Evolutionary conservation across 1,140 invertebrate species (phyloP), one percentile per base, ranked within the genome.

Genomic region (Trichogramma pretiosum): DNA sequence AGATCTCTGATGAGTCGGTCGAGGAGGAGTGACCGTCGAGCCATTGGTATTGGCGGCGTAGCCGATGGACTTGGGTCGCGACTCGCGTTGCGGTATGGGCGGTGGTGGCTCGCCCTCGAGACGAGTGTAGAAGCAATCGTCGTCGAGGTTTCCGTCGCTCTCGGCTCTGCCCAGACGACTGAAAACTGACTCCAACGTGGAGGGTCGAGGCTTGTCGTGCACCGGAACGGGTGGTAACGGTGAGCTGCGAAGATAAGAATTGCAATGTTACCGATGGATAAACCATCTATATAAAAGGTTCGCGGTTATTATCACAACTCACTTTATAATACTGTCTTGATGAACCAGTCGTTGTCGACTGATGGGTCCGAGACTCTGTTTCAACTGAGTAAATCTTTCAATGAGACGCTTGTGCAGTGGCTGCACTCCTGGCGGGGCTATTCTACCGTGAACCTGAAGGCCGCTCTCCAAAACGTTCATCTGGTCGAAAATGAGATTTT

Each of bases 331-430:
- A 67, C 83, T 86, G 50, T 84, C 82, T 58, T 72, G 68, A 50
- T 69, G 60, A 19, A 71, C 54, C 0, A 81, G 77, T 47, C 82
- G 74, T 59, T 86, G 83, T 33, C 81, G 75, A 1, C 76, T 74
- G 52, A 79, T 63, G 0, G 80, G 74, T 1, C 78, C 81, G 0
- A 89, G 64, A 48, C 80, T 80, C 56, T 85, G 80, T 53, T 84
- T 81, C 30, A 93, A 72, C 54, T 89, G 83, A 1, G 76, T 79
- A 56, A 93, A 91, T 35, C 87, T 75, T 60, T 93, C 90, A n/a
- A 89, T 74, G 5, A 97, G 69, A 44, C 87, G 77, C 56, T 86
- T 83, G 56, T 96, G 92, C 21, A 97, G 62, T 2, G 91, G 91
- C 50, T 87, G 84, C 1, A 95, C 84, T 11, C 84, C 86, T 0